These are phyloP conservation scores for Brachylomia viminalis DNA, from an alignment of 2,888 invertebrate species.

Conservation along the genomic window DNA sequence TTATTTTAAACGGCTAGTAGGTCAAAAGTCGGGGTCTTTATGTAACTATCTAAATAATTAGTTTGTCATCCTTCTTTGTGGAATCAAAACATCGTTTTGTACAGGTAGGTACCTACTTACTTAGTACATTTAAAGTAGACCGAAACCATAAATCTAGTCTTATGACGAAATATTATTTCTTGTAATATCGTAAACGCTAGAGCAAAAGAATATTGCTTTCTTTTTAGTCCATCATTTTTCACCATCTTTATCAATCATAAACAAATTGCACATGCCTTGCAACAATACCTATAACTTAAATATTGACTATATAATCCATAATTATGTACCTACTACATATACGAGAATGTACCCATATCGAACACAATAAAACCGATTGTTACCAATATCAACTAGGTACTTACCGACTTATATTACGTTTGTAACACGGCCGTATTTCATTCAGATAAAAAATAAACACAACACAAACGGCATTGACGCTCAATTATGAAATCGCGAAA, in stretches of 20 bases:
- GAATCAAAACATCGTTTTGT: background rate
- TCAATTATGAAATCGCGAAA: no score
- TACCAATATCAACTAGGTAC: slow-evolving; percentile 13
- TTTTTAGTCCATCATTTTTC: background rate
- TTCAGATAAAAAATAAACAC: slow-evolving; percentile 50
- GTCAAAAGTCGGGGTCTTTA: slow-evolving; percentile 1
- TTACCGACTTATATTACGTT: slow-evolving; percentile 10
- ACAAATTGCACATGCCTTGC: no score
- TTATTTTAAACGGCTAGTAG: slow-evolving; percentile 23
- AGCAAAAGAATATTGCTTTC: background rate
- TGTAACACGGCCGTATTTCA: background rate
- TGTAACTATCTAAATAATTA: background rate
- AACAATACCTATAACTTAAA: background rate
- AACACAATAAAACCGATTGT: slow-evolving; percentile 30
- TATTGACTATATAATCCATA: background rate
- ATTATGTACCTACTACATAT: background rate
- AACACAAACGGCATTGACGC: slow-evolving; percentile 41
- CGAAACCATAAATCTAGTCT: background rate
- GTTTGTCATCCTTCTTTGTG: background rate
- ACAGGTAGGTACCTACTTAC: no score
- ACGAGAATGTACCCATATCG: background rate
- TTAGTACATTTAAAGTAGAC: no score
- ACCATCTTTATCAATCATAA: background rate
- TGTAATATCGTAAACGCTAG: background rate
- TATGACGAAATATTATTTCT: no score